A percentile compares a stretch with the other conserved stretches of the same genome.
Evolutionary conservation across 2,888 invertebrate genomes (phyloP).

Genomic region (Mimumesa dahlbomi): DNA sequence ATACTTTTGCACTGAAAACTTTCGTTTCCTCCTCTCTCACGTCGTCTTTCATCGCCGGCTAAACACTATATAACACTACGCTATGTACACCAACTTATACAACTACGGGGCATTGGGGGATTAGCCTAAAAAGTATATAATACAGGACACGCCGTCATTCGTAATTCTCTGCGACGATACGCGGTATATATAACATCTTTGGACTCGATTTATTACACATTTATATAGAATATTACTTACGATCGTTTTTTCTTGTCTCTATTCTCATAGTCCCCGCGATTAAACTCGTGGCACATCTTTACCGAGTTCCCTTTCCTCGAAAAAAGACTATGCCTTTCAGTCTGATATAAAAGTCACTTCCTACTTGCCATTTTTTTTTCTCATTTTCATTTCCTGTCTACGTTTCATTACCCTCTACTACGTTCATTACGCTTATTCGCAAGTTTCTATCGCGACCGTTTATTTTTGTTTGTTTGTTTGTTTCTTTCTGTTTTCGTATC

Average conservation of each 20-base stretch:
- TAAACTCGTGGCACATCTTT: conserved; percentile 30
- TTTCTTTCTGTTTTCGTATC: too few relatives aligned
- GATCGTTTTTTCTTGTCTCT: conserved; percentile 48
- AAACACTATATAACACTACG: conserved; percentile 60
- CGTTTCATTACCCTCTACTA: not conserved
- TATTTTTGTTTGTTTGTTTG: too few relatives aligned
- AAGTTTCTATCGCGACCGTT: not conserved
- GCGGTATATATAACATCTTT: conserved; percentile 80
- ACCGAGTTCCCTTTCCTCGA: conserved; percentile 14
- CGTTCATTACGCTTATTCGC: not conserved
- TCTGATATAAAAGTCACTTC: conserved; percentile 45
- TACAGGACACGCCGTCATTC: conserved; percentile 74
- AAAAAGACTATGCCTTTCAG: conserved; percentile 42
- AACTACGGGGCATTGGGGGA: conserved; percentile 69
- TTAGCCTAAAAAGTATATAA: conserved; percentile 78
- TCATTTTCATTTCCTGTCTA: not conserved
- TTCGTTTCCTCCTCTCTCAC: conserved; percentile 31
- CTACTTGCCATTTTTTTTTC: conserved; percentile 6
- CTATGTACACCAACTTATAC: conserved; percentile 79
- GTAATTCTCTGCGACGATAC: conserved; percentile 69
- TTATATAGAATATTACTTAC: conserved; percentile 73
- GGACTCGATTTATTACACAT: conserved; percentile 80
- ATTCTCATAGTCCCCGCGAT: conserved; percentile 24
- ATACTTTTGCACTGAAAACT: conserved; percentile 38
- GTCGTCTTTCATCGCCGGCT: conserved; percentile 38